These are phyloP conservation scores for Sanderia malayensis DNA, from an alignment of 30 jellyfish, hydroid and myxozoan species.

Conservation along the genomic window DNA sequence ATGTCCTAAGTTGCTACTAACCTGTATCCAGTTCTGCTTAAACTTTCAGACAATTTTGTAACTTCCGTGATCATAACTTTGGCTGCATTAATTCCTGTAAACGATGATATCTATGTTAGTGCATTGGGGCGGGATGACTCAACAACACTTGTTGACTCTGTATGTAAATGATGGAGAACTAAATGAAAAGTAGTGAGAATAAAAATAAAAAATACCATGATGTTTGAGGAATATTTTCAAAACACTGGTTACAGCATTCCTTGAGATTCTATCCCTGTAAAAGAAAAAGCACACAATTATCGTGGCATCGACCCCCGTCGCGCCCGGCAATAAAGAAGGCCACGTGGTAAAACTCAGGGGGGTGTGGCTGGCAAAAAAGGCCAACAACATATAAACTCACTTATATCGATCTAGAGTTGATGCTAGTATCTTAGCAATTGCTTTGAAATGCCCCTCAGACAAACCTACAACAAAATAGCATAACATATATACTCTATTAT, in stretches of 20 bases:
- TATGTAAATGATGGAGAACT: neutral
- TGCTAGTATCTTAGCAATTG: slow-evolving; percentile 48
- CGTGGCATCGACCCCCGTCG: neutral
- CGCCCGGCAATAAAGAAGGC: neutral
- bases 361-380: neutral
- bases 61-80: slow-evolving; percentile 29
- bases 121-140: too few species aligned
- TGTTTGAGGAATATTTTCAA: slow-evolving; percentile 24
- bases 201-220: slow-evolving; percentile 23
- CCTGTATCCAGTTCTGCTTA: slow-evolving; percentile 52
- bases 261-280: slow-evolving; percentile 48
- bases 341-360: neutral
- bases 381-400: neutral
- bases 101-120: neutral
- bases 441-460: slow-evolving; percentile 54
- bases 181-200: neutral
- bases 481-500: too few species aligned
- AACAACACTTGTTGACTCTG: neutral
- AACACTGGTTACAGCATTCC: slow-evolving; percentile 27
- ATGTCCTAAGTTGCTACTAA: too few species aligned
- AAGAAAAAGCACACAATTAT: neutral
- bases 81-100: slow-evolving; percentile 45
- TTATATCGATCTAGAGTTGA: slow-evolving; percentile 37
- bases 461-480: slow-evolving; percentile 24
- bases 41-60: neutral